Evolutionary conservation across 2,888 invertebrate species (phyloP), one percentile per base, ranked within the genome.

Genomic region (Miltochrista miniata): DNA sequence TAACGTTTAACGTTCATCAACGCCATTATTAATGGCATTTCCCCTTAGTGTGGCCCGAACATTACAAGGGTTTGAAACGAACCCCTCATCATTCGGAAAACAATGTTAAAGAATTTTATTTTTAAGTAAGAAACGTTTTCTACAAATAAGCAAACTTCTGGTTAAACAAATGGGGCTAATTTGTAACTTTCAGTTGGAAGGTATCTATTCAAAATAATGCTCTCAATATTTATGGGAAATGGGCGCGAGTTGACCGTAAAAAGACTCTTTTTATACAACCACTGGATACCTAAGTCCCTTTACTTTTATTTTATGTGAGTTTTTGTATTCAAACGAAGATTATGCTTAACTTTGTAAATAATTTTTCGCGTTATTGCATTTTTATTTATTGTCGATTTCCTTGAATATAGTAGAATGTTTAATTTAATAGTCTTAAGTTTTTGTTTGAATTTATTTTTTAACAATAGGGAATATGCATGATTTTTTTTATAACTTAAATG

Each of bases 291-390:
- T 30, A 54, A 51, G 35, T 41, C 43, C 42, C 50, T 54, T 45
- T 45, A 57, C 36, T 68, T 63, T 68, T 50, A 68, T 54, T n/a
- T n/a, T n/a, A n/a, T 42, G 24, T 40, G 50, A 34, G 68, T 66
- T 58, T 41, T 60, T 64, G 51, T 24, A 4, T 24, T 57, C 52
- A 49, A 45, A 52, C 39, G 30, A 47, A 59, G 59, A 62, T 68
- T 68, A 46, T 41, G 31, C 9, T 39, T 2, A 64, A 68, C 51
- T 64, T 68, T 54, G 49, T 60, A 58, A 64, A 58, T 60, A 57
- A 39, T 57, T 66, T 62, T 34, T 18, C 33, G 41, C 59, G 57
- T 68, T 60, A 59, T 49, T 58, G 53, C 62, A 59, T 33, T 56
- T 60, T 61, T 49, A 54, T 44, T 31, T 59, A 43, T 12, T 43